Evolutionary conservation across 2,113 vertebrate genomes (phyloP).

Genomic region (pig (Sus scrofa)): T2T-Sscrofa CM000816.6:27182001-27182500

Average conservation of each 20-base stretch:
- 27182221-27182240: conserved; percentile 4
- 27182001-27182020: not conserved
- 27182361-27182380: no score
- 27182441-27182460: no score
- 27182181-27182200: not conserved
- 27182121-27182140: conserved; percentile 95
- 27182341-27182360: no score
- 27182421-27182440: no score
- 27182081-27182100: conserved; percentile 98
- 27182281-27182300: no score
- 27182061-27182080: conserved; percentile 93
- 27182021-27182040: not conserved
- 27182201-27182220: conserved; percentile 44
- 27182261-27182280: not conserved
- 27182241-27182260: conserved; percentile 16
- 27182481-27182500: not conserved
- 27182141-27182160: conserved; percentile 96
- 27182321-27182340: no score
- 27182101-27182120: conserved; percentile 92
- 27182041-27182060: conserved; percentile 60
- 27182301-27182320: no score
- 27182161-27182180: not conserved
- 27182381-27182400: no score
- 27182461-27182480: not conserved
- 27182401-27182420: no score